Evolutionary conservation across 2,113 vertebrate genomes (phyloP), one percentile per base, ranked within the genome.

Genomic region (Girardinichthys multiradiatus): DNA sequence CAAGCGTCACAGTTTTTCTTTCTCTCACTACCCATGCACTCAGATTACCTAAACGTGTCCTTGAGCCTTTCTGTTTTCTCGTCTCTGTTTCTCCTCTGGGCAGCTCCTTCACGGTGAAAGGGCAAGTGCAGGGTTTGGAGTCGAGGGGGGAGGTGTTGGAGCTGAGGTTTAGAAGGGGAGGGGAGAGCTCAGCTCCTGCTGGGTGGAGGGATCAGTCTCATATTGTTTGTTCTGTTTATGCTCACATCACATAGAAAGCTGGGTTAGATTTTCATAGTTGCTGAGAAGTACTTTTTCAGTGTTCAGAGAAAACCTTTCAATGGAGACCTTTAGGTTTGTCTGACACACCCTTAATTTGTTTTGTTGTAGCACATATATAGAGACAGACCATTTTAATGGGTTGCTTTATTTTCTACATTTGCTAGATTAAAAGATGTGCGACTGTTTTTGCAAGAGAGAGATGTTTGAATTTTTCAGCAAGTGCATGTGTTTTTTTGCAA

Each of bases 161-260:
- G 21, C 70, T 63, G 74, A 70, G 81, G 67, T 75, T 79, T 48
- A 30, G 37, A 45, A 61, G 51, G 80, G 82, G 72, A 70, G 59
- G 76, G 74, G 74, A 39, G 77, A 68, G 70, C 73, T 29, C 21
- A 54, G 24, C 83, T 83, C 87, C 76, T 78, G 79, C 76, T 90
- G 83, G 77, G 90, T 33, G 65, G 80, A 79, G 82, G 76, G 82
- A 86, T 86, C 84, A 68, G 71, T 64, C 72, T 58, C 82, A 61
- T 85, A 76, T 82, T 88, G 82, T 85, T 84, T 57, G 86, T 84
- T 86, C 84, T 85, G 82, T 88, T 88, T 72, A 74, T 19, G 33
- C 74, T 75, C 83, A 42, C 72, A 81, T 90, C 66, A 58, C 76
- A 69, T 70, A 67, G 2, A 24, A 74, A 61, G 79, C 65, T 82